phyloP scores from a whole-genome alignment of 1,140 invertebrate genomes.

The Sycobia sp. region DNA sequence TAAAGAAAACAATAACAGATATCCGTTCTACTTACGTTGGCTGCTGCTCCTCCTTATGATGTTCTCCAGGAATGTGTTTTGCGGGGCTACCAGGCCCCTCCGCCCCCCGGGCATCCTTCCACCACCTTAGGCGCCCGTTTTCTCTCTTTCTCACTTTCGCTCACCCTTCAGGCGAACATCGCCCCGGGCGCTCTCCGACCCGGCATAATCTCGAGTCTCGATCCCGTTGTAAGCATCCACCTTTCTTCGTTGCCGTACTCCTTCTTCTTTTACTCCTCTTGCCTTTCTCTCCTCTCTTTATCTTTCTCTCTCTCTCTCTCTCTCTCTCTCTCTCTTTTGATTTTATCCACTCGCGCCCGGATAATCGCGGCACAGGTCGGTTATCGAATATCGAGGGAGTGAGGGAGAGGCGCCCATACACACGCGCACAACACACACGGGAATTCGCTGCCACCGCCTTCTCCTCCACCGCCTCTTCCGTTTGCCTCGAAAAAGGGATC shows the following conservation, averaged over 20 bases:
- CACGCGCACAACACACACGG: background rate
- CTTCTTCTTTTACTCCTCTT: too few species aligned
- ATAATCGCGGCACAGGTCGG: background rate
- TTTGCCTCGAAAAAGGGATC: too few species aligned
- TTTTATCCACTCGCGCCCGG: background rate
- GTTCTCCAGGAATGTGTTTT: constrained; percentile 99
- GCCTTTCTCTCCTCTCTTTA: background rate
- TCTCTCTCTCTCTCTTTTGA: too few species aligned
- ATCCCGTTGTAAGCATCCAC: background rate
- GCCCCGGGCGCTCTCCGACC: background rate
- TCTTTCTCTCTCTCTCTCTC: too few species aligned
- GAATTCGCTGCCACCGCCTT: background rate
- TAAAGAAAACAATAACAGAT: too few species aligned
- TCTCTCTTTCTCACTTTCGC: constrained; percentile 11
- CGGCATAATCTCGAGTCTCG: background rate
- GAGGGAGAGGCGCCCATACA: background rate
- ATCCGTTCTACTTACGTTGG: constrained; percentile 88
- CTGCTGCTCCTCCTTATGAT: constrained; percentile 96
- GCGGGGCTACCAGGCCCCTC: constrained; percentile 97
- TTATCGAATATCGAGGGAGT: too few species aligned
- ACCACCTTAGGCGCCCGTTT: constrained; percentile 18
- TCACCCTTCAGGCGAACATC: background rate
- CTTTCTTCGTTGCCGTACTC: background rate
- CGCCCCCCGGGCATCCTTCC: constrained; percentile 90
- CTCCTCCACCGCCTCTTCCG: too few species aligned